Conservation (phyloP, 2,113 vertebrate genomes). For the Prionailurus bengalensis region DNA sequence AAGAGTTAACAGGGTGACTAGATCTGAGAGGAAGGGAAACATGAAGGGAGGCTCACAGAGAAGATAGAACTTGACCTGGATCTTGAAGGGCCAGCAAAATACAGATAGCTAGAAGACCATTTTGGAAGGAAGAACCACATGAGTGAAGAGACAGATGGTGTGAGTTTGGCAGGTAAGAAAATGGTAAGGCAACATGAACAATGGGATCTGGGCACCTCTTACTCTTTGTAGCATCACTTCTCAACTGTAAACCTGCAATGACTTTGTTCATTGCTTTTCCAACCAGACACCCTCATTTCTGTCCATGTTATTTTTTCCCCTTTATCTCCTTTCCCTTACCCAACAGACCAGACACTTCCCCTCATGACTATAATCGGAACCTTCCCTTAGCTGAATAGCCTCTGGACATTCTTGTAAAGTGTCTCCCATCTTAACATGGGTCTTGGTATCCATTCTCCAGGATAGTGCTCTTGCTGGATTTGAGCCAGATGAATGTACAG, state of each 20-base stretch:
- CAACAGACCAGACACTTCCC: neutral
- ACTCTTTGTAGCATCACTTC: neutral
- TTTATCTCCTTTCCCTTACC: neutral
- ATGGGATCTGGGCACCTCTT: neutral
- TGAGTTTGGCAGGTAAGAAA: neutral
- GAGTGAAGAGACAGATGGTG: constrained; percentile 9
- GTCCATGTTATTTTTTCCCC: neutral
- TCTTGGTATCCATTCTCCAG: neutral
- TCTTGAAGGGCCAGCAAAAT: neutral
- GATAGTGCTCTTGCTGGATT: neutral
- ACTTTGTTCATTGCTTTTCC: neutral
- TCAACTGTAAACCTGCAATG: neutral
- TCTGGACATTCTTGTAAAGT: neutral
- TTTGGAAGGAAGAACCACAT: neutral
- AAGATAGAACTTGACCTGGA: neutral
- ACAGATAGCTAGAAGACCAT: neutral
- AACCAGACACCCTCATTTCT: neutral
- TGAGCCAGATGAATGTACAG: neutral
- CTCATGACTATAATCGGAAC: neutral
- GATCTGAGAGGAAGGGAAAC: neutral
- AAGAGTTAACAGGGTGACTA: neutral
- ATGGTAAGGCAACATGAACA: neutral
- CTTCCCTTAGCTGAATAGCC: neutral
- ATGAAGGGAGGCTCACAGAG: neutral
- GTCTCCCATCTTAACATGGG: neutral